Conservation (phyloP, 2,797 vertebrate species). For the Pelodytes ibericus region DNA sequence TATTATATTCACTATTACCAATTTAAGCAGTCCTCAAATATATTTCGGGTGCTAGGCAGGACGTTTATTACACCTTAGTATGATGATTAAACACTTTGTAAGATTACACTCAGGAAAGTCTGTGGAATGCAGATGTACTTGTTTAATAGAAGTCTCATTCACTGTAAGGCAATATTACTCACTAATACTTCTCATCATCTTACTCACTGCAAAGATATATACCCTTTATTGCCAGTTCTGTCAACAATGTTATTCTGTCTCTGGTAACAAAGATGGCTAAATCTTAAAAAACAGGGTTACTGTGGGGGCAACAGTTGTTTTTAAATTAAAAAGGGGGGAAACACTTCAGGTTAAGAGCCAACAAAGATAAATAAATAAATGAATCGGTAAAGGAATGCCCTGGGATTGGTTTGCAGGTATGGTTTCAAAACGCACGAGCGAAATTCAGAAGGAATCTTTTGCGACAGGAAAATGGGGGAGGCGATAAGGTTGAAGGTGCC, state of each 20-base stretch:
- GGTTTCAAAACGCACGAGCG: conserved; percentile 99
- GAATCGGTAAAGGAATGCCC: conserved; percentile 87
- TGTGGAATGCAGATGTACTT: too few species aligned
- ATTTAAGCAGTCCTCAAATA: too few species aligned
- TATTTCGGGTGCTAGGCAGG: too few species aligned
- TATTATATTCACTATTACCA: too few species aligned
- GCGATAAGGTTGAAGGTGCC: conserved; percentile 98
- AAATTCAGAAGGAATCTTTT: conserved; percentile 99
- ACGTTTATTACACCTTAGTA: too few species aligned
- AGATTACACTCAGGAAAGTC: too few species aligned
- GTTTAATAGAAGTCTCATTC: too few species aligned
- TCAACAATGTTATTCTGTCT: conserved; percentile 7
- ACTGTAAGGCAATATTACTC: neutral
- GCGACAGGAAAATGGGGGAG: conserved; percentile 99
- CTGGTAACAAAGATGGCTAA: neutral
- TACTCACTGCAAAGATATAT: neutral
- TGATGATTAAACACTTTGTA: too few species aligned
- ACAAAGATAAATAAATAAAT: conserved; percentile 63
- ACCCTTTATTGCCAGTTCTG: neutral
- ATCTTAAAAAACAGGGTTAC: neutral
- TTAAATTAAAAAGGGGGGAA: conserved; percentile 22
- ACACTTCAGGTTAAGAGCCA: conserved; percentile 59
- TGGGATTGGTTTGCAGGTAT: conserved; percentile 99
- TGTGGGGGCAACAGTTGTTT: conserved; percentile 16
- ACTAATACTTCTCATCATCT: too few species aligned